These are phyloP conservation scores for Trichonephila inaurata DNA, from an alignment of 1,140 invertebrate genomes.

Conservation along the genomic window DNA sequence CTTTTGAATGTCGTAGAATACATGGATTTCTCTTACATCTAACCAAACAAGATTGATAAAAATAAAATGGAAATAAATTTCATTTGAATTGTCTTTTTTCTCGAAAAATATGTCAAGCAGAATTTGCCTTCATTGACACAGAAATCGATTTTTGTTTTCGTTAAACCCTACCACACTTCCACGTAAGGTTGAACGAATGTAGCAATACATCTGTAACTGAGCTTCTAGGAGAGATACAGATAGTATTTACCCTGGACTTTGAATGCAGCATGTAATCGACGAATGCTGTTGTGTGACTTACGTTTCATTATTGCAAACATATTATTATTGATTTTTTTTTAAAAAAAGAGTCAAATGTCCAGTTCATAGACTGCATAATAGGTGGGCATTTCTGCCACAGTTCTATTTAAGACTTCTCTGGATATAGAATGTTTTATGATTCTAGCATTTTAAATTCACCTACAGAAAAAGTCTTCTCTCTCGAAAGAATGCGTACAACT, in stretches of 20 bases:
- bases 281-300: constrained; percentile 42
- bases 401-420: not conserved
- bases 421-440: not conserved
- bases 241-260: constrained; percentile 54
- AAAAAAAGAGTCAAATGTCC: not conserved
- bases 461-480: not conserved
- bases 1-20: not conserved
- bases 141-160: not conserved
- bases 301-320: constrained; percentile 60
- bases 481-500: not conserved
- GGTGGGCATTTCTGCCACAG: not conserved
- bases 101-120: not conserved
- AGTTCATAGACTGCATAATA: not conserved
- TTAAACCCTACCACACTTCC: not conserved
- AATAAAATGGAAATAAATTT: not conserved
- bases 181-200: not conserved
- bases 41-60: not conserved
- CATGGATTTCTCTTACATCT: not conserved
- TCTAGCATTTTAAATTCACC: not conserved
- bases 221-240: not conserved
- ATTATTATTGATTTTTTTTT: constrained; percentile 17
- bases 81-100: not conserved
- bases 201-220: not conserved
- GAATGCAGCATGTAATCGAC: constrained; percentile 36
- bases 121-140: not conserved